Percentiles rank a stretch among this genome's conserved stretches.
Evolutionary conservation across 2,113 vertebrate species (phyloP).

Genomic region (Pangasianodon hypophthalmus): DNA sequence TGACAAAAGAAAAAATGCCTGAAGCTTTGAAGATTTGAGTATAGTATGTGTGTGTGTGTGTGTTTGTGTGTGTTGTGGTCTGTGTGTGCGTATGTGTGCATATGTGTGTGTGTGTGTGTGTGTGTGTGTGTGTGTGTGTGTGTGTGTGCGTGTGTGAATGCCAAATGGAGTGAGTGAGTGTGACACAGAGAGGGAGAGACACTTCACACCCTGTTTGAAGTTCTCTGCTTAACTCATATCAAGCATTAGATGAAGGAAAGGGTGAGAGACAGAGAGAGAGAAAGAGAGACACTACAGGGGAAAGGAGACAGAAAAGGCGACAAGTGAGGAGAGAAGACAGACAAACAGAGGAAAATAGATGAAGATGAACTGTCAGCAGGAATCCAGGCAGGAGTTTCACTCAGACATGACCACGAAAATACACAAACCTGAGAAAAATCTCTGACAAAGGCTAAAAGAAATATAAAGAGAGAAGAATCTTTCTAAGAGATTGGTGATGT

Average conservation of each 20-base stretch:
- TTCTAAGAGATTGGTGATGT: not conserved
- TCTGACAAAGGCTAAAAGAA: no score
- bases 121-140: not conserved
- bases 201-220: slow-evolving; percentile 72
- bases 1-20: slow-evolving; percentile 64
- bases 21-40: slow-evolving; percentile 75
- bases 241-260: slow-evolving; percentile 72
- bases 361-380: not conserved
- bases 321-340: slow-evolving; percentile 36
- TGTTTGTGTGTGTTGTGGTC: not conserved
- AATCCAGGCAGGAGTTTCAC: not conserved
- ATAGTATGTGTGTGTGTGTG: not conserved
- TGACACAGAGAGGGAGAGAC: slow-evolving; percentile 42
- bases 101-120: not conserved
- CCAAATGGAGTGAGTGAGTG: not conserved
- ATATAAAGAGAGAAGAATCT: not conserved
- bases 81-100: not conserved
- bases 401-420: slow-evolving; percentile 2
- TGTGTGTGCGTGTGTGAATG: not conserved
- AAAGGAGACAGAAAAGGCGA: slow-evolving; percentile 39
- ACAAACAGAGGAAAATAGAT: not conserved
- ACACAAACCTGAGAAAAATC: not conserved
- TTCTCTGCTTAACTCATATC: slow-evolving; percentile 73
- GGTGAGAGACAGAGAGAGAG: slow-evolving; percentile 59
- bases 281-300: slow-evolving; percentile 43